These are phyloP conservation scores for Corythornis leucogaster DNA, from an alignment of 2,797 vertebrate species.

Conservation along the genomic window DNA sequence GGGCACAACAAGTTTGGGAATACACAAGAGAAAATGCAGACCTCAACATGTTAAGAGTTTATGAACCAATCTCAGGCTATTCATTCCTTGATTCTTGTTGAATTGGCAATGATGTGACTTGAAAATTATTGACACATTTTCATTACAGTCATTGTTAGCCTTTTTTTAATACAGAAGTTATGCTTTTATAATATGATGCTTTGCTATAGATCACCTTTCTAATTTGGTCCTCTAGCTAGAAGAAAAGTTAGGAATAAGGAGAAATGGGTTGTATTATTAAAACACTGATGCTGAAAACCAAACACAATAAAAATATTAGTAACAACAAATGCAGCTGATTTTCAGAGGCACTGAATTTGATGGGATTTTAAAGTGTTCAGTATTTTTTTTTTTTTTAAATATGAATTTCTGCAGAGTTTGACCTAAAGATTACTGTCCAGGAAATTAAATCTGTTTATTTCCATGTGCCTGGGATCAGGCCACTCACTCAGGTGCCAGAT, in stretches of 20 bases:
- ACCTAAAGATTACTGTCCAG: neutral
- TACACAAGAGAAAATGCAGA: constrained; percentile 76
- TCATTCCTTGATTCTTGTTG: constrained; percentile 17
- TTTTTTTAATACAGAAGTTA: neutral
- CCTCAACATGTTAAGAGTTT: constrained; percentile 73
- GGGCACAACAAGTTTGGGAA: constrained; percentile 71
- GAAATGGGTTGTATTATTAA: neutral
- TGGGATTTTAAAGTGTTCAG: neutral
- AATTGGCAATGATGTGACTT: neutral
- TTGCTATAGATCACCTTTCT: neutral
- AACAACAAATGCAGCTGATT: neutral
- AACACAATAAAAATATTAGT: neutral
- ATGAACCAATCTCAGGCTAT: constrained; percentile 24
- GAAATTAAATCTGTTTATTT: constrained; percentile 30
- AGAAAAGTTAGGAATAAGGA: neutral
- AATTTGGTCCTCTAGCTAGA: neutral
- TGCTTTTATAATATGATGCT: neutral
- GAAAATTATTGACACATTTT: neutral
- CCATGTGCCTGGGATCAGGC: neutral
- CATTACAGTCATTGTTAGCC: neutral
- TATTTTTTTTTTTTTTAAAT: neutral
- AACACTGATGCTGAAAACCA: neutral
- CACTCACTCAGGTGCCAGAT: neutral
- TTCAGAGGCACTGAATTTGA: neutral
- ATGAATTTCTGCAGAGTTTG: neutral